Evolutionary conservation across 2,113 vertebrate species (phyloP).

Genomic region (Nyctereutes procyonoides): DNA sequence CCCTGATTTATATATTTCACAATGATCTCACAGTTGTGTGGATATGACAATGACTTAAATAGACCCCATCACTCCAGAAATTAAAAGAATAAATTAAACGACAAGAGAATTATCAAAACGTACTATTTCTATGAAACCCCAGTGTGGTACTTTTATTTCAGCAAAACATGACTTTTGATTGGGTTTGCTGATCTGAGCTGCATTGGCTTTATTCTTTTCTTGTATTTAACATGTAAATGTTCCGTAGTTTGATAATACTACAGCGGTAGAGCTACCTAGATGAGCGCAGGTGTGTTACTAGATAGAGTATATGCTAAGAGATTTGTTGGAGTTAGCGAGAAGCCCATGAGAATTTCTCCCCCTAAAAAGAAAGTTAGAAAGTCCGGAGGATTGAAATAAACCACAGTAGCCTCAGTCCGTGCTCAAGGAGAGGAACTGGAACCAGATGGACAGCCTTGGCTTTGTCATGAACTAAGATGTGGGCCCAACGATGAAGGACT

Average conservation of each 20-base stretch:
- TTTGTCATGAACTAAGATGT: fast-evolving
- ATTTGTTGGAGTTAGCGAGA: neutral
- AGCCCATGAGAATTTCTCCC: neutral
- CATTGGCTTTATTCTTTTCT: neutral
- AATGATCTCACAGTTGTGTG: neutral
- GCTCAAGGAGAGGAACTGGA: neutral
- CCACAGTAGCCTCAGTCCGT: fast-evolving
- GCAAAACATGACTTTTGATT: neutral
- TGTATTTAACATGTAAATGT: neutral
- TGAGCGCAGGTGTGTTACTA: neutral
- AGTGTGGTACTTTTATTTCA: neutral
- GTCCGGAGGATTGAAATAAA: neutral
- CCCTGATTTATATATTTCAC: neutral
- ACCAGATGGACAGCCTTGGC: fast-evolving
- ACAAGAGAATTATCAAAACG: neutral
- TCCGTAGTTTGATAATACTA: neutral
- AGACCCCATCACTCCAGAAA: neutral
- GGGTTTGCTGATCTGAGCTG: neutral
- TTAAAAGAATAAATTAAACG: neutral
- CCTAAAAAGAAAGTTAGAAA: neutral
- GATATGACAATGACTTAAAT: neutral
- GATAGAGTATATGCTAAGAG: neutral
- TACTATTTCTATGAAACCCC: neutral
- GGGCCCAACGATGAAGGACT: fast-evolving
- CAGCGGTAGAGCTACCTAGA: fast-evolving